Evolutionary conservation across 2,113 vertebrate species (phyloP).

Genomic region (Pseudorasbora parva): DNA sequence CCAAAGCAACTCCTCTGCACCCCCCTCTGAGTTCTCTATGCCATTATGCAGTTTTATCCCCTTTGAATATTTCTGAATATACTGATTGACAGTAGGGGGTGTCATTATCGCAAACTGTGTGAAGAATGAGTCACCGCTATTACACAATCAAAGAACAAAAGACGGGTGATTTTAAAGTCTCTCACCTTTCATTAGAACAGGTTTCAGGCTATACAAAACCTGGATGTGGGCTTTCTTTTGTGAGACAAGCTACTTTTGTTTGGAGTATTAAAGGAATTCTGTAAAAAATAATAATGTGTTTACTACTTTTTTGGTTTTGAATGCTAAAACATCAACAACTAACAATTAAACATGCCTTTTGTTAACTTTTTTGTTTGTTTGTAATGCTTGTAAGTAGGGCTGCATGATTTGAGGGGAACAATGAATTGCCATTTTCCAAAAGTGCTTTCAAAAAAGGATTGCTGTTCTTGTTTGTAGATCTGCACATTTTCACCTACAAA

Average conservation of each 20-base stretch:
- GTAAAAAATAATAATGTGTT: background rate
- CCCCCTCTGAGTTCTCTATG: slow-evolving; percentile 40
- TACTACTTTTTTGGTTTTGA: background rate
- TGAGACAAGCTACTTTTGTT: background rate
- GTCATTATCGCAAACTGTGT: slow-evolving; percentile 56
- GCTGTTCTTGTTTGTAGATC: background rate
- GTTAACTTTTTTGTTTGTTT: background rate
- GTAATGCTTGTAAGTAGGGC: background rate
- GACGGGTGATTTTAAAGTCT: slow-evolving; percentile 54
- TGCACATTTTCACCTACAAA: background rate
- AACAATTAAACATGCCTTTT: background rate
- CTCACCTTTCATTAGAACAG: slow-evolving; percentile 55
- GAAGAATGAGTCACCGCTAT: slow-evolving; percentile 53
- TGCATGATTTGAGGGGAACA: background rate
- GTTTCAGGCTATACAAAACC: background rate
- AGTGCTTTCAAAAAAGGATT: background rate
- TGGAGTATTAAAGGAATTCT: slow-evolving; percentile 22
- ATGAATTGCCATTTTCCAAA: background rate
- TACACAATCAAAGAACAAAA: slow-evolving; percentile 61
- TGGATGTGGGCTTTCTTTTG: background rate
- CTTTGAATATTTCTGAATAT: slow-evolving; percentile 62
- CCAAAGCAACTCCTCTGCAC: slow-evolving; percentile 23
- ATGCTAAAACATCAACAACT: background rate
- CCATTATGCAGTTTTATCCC: slow-evolving; percentile 51
- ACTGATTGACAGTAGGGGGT: slow-evolving; percentile 60